These are phyloP conservation scores for Pegea sp. DNA, from an alignment of 23 tunicate species.

Conservation along the genomic window DNA sequence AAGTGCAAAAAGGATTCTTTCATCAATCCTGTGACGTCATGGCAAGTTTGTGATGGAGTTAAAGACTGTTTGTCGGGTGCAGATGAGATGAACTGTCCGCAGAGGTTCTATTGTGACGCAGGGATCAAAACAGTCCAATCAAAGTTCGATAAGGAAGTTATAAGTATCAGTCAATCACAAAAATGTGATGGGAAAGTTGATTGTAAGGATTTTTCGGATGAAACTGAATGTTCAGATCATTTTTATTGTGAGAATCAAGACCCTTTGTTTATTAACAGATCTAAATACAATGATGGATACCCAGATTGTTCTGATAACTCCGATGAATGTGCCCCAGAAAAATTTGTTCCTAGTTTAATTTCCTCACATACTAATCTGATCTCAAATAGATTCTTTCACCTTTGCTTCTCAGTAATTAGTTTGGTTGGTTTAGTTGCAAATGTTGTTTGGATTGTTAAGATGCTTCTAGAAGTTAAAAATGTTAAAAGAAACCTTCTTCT, in stretches of 20 bases:
- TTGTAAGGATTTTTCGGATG: conserved; percentile 9
- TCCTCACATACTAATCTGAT: too few species aligned
- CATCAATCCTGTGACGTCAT: conserved; percentile 6
- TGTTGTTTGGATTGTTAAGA: too few species aligned
- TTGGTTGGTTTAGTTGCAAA: too few species aligned
- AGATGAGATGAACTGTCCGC: conserved; percentile 14
- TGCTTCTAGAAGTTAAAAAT: too few species aligned
- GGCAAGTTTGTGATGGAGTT: conserved; percentile 15
- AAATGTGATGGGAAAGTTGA: conserved; percentile 12
- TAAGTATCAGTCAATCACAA: conserved; percentile 8
- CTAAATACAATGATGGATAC: conserved; percentile 12
- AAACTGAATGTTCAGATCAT: conserved; percentile 12
- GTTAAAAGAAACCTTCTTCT: too few species aligned
- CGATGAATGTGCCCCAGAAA: conserved; percentile 26
- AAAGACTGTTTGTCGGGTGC: conserved; percentile 11
- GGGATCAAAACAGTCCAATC: conserved; percentile 4
- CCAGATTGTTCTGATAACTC: conserved; percentile 33
- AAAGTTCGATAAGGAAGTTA: conserved; percentile 1
- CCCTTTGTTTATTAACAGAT: conserved; percentile 15
- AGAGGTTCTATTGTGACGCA: conserved; percentile 6
- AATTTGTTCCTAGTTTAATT: too few species aligned
- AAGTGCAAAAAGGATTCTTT: too few species aligned
- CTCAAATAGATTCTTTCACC: too few species aligned
- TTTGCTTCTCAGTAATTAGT: too few species aligned
- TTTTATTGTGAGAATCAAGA: conserved; percentile 22